Evolutionary conservation across 53 echinoderm and acorn worm genomes (phyloP).

Genomic region (Crossaster papposus): DNA sequence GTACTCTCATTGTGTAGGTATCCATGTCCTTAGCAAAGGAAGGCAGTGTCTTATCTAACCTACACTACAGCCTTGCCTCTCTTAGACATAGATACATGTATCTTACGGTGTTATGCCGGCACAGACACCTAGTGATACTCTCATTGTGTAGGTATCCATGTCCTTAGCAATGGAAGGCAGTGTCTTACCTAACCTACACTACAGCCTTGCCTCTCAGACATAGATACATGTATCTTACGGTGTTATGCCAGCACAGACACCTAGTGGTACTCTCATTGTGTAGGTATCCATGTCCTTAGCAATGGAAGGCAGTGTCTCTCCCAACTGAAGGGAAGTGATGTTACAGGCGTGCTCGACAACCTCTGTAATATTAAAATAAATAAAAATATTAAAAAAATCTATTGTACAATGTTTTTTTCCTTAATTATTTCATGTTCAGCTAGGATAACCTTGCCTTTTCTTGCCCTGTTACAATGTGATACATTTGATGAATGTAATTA

Average conservation of each 20-base stretch:
- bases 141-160: too few species aligned
- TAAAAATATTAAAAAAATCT: background rate
- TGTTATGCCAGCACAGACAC: conserved; percentile 93
- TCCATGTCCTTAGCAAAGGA: too few species aligned
- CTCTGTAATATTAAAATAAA: conserved; percentile 61
- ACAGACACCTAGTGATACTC: too few species aligned
- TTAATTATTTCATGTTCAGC: background rate
- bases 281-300: conserved; percentile 97
- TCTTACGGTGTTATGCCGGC: too few species aligned
- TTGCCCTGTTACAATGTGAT: too few species aligned
- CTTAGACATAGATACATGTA: too few species aligned
- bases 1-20: too few species aligned
- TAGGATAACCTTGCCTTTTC: background rate
- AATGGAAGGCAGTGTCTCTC: conserved; percentile 83
- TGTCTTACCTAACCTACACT: too few species aligned
- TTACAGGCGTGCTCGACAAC: conserved; percentile 95
- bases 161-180: too few species aligned
- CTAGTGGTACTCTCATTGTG: conserved; percentile 87
- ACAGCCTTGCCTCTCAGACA: background rate
- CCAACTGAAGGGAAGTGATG: conserved; percentile 91
- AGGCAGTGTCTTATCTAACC: too few species aligned
- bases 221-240: conserved; percentile 84
- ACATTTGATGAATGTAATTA: too few species aligned
- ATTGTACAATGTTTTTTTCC: background rate
- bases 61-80: too few species aligned